Base-by-base conservation (phyloP, 1,140 invertebrate species). In the Bombus balteatus region DNA sequence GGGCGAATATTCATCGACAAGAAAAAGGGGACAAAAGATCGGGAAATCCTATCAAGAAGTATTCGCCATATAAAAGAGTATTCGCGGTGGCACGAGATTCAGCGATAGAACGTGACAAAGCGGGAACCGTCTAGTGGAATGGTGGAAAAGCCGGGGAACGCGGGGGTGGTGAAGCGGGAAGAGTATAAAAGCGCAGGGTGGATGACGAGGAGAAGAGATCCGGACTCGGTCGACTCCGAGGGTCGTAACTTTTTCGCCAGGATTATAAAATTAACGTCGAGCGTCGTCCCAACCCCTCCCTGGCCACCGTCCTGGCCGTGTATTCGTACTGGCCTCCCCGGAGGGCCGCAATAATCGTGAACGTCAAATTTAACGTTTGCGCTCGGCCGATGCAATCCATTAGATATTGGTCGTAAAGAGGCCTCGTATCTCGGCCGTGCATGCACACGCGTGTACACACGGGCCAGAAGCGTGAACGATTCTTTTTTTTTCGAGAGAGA, bases 321-420 rank as follows among this genome's bases (percentile, higher is more conserved):
- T 43, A 57, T 76, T 62, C 81, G 74, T 65, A 39, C 53, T 76
- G 34, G 43, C 80, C 87, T 72, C 84, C 87, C 87, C 81, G 72
- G 83, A 84, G 89, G 85, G 91, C 81, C 83, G 92, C 93, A 95
- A 95, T 95, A 95, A 95, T 95, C 94, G 94, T 95, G 93, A 94
- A 95, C 93, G 94, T 95, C 92, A 94, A 95, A 95, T 95, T 95
- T 95, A 95, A 95, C 93, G 93, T 92, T 90, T 91, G 88, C 91
- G 92, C 90, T 92, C 89, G 90, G 89, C 83, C 93, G 91, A 95
- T 94, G 93, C 94, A 95, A 95, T 95, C 94, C 94, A 95, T 95
- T 95, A 95, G 94, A 95, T 95, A 95, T 95, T 92, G 94, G 94
- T 95, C 94, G 93, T 95, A 94, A 95, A 95, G 92, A 94, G 93